phyloP scores from a whole-genome alignment of 1,140 invertebrate genomes.

The Drosophila pallidifrons region DNA sequence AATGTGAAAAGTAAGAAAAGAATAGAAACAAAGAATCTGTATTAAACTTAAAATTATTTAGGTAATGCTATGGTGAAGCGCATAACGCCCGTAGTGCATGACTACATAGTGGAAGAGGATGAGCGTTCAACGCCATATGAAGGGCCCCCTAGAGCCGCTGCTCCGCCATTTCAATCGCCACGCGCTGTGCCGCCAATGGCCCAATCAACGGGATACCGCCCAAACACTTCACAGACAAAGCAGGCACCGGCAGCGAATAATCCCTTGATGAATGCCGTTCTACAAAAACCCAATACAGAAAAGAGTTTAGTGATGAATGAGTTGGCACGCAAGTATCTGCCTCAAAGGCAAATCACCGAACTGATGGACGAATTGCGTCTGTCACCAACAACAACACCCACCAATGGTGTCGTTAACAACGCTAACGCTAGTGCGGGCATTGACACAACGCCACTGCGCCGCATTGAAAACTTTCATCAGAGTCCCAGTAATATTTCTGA shows the following conservation, averaged over 20 bases:
- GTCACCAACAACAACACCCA: conserved; percentile 11
- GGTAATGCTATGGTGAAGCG: conserved; percentile 39
- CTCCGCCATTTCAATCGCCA: conserved; percentile 64
- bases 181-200: conserved; percentile 59
- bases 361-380: conserved; percentile 70
- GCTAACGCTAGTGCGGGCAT: neutral
- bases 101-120: conserved; percentile 69
- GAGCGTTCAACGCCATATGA: conserved; percentile 29
- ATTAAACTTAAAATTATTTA: neutral
- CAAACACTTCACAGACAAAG: conserved; percentile 54
- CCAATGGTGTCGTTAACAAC: conserved; percentile 4
- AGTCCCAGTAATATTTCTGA: conserved; percentile 79
- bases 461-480: conserved; percentile 64
- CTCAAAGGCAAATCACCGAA: conserved; percentile 71
- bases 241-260: conserved; percentile 2
- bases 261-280: neutral
- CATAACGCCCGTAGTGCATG: conserved; percentile 56
- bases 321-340: conserved; percentile 74
- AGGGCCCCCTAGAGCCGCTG: conserved; percentile 3
- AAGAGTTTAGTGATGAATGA: conserved; percentile 83
- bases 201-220: conserved; percentile 72
- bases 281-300: conserved; percentile 63
- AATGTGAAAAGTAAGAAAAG: conserved; percentile 44
- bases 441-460: conserved; percentile 55
- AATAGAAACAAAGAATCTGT: neutral